Evolutionary conservation across 1,140 invertebrate species (phyloP).

Genomic region (Trichonephila inaurata): DNA sequence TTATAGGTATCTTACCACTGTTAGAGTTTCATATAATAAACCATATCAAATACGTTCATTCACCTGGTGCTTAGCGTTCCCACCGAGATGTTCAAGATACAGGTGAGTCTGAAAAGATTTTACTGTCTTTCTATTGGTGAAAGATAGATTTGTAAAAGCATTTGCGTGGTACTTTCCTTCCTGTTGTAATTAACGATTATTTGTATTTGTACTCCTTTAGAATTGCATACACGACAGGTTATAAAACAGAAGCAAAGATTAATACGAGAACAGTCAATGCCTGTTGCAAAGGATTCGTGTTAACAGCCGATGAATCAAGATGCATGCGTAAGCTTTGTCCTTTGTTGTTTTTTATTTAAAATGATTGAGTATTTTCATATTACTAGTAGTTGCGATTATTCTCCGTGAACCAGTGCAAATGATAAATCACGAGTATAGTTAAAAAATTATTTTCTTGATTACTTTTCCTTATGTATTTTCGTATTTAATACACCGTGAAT

Average conservation of each 20-base stretch:
- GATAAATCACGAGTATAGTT: too few relatives aligned
- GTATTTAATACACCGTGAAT: too few relatives aligned
- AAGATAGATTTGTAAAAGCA: too few relatives aligned
- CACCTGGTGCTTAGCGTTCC: conserved; percentile 90
- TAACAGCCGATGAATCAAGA: conserved; percentile 81
- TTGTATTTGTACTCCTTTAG: conserved; percentile 77
- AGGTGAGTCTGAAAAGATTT: conserved; percentile 79
- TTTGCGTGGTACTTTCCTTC: too few relatives aligned
- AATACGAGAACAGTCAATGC: conserved; percentile 89
- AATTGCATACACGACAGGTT: conserved; percentile 79
- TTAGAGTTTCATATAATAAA: conserved; percentile 88
- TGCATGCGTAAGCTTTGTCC: conserved; percentile 79
- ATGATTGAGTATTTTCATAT: too few relatives aligned
- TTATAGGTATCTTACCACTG: conserved; percentile 87
- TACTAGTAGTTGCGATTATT: too few relatives aligned
- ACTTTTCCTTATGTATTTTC: too few relatives aligned
- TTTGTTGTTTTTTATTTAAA: neutral
- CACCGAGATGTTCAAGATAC: conserved; percentile 92
- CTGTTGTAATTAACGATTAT: too few relatives aligned
- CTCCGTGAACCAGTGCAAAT: too few relatives aligned
- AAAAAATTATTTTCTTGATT: too few relatives aligned
- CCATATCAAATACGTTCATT: conserved; percentile 90
- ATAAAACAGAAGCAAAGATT: conserved; percentile 83
- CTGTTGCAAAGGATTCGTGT: conserved; percentile 91
- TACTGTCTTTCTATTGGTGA: neutral